Percentiles rank a stretch among this genome's conserved stretches.
These are phyloP conservation scores for Melanogrammus aeglefinus DNA, from an alignment of 2,797 vertebrate species.

Conservation along the genomic window DNA sequence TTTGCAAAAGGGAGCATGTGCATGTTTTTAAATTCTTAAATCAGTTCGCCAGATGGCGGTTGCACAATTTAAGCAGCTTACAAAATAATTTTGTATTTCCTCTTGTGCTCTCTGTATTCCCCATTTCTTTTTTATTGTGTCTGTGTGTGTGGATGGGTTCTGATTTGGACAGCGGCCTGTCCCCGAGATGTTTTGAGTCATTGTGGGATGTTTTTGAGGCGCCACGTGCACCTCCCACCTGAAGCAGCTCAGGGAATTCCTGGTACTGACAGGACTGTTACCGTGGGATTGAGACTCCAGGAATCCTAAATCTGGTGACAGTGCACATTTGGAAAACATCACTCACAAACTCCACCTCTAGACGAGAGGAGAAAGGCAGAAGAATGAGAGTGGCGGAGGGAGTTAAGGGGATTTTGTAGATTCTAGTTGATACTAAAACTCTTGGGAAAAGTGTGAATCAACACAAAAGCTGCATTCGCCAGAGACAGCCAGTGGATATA, in stretches of 20 bases:
- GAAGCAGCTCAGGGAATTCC: background rate
- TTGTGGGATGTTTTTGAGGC: background rate
- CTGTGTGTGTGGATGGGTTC: background rate
- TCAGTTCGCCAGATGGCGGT: conserved; percentile 69
- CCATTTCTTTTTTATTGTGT: conserved; percentile 18
- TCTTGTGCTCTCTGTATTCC: background rate
- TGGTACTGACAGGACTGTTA: background rate
- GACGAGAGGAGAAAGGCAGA: conserved; percentile 16
- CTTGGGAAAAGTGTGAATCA: background rate
- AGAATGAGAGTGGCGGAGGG: conserved; percentile 11
- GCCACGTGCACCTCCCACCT: background rate
- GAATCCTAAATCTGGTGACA: background rate
- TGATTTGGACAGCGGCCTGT: background rate
- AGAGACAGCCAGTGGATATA: background rate
- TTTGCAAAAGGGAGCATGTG: conserved; percentile 26
- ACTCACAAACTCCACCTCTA: conserved; percentile 32
- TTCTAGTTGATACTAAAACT: background rate
- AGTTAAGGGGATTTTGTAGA: conserved; percentile 11
- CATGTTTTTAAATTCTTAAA: conserved; percentile 58
- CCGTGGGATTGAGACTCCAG: background rate
- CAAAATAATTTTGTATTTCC: conserved; percentile 43
- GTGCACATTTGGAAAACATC: conserved; percentile 33
- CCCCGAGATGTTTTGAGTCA: conserved; percentile 12
- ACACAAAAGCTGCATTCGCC: background rate
- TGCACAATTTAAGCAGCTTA: conserved; percentile 65